Evolutionary conservation across 2,797 vertebrate species (phyloP).

Genomic region (Manis crassicaudata): DNA sequence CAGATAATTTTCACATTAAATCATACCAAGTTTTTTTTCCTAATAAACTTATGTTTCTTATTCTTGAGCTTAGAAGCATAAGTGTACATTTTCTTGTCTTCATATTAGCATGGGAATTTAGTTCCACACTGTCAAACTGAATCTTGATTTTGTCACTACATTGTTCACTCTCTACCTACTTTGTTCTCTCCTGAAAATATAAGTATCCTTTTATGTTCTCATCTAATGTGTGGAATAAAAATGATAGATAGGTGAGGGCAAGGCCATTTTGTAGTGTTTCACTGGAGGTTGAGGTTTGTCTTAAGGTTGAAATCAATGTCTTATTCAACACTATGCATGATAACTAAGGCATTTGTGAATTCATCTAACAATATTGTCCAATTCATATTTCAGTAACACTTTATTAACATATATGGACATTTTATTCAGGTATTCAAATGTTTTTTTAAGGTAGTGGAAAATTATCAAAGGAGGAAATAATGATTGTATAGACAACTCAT

Average conservation of each 20-base stretch:
- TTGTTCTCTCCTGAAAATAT: background rate
- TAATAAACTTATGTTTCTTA: background rate
- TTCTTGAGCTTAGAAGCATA: background rate
- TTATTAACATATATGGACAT: background rate
- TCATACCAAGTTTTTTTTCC: background rate
- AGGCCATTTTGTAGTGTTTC: background rate
- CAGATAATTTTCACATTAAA: background rate
- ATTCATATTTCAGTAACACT: background rate
- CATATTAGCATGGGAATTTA: background rate
- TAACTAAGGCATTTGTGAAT: constrained; percentile 7
- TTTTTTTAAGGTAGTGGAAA: constrained; percentile 14
- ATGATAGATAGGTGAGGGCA: background rate
- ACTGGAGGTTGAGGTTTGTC: background rate
- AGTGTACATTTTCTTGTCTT: background rate
- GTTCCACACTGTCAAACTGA: background rate
- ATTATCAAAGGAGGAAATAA: background rate
- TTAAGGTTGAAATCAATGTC: background rate
- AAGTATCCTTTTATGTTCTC: background rate
- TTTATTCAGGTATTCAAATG: background rate
- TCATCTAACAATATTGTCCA: background rate
- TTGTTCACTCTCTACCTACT: background rate
- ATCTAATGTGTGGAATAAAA: background rate
- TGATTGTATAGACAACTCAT: background rate
- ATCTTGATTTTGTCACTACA: background rate
- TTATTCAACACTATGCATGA: background rate